These are phyloP conservation scores for Aplochiton taeniatus DNA, from an alignment of 2,797 vertebrate genomes.

Conservation along the genomic window DNA sequence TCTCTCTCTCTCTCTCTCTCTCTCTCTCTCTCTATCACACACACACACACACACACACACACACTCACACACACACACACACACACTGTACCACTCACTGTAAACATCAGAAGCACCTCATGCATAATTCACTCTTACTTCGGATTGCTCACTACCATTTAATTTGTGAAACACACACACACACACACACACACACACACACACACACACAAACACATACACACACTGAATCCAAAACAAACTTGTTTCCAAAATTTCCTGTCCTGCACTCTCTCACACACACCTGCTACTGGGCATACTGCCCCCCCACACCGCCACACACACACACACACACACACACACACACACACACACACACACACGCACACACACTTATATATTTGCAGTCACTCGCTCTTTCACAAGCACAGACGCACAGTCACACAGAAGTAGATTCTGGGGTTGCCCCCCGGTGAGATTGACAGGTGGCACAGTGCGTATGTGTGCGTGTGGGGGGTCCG, in stretches of 20 bases:
- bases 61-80: slow-evolving; percentile 36
- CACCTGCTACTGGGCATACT: slow-evolving; percentile 46
- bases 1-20: too few species aligned
- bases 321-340: slow-evolving; percentile 3
- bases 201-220: slow-evolving; percentile 2
- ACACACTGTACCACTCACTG: too few species aligned
- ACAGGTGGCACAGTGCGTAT: slow-evolving; percentile 67
- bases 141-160: slow-evolving; percentile 27
- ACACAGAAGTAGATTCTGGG: slow-evolving; percentile 43
- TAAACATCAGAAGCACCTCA: slow-evolving; percentile 35
- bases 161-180: slow-evolving; percentile 19
- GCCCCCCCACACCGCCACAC: background rate
- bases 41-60: slow-evolving; percentile 15
- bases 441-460: slow-evolving; percentile 50
- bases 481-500: slow-evolving; percentile 30
- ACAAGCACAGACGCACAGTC: slow-evolving; percentile 1
- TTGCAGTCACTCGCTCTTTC: slow-evolving; percentile 3
- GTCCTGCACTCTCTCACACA: slow-evolving; percentile 27
- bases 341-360: slow-evolving; percentile 19
- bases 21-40: too few species aligned
- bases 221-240: slow-evolving; percentile 33
- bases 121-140: slow-evolving; percentile 45
- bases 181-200: slow-evolving; percentile 16
- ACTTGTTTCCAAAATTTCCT: slow-evolving; percentile 38
- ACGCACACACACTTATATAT: background rate